These are phyloP conservation scores for Cinclus cinclus DNA, from an alignment of 2,113 vertebrate genomes.

Conservation along the genomic window DNA sequence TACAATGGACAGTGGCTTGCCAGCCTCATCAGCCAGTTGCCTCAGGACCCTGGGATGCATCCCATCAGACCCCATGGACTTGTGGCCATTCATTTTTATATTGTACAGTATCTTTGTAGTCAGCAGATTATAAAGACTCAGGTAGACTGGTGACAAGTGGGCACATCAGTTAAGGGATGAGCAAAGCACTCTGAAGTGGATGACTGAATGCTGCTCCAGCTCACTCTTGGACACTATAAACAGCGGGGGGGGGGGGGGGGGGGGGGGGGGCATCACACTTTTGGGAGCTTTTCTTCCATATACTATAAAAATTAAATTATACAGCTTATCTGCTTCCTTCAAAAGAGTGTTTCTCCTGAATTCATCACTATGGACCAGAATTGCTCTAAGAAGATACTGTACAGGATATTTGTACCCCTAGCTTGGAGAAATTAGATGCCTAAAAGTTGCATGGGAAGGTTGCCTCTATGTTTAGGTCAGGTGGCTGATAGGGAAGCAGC, in stretches of 20 bases:
- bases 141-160: neutral
- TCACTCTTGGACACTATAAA: neutral
- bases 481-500: neutral
- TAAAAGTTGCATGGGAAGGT: neutral
- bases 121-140: neutral
- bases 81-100: neutral
- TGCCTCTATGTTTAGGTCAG: neutral
- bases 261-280: neutral
- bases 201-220: neutral
- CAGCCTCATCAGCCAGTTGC: neutral
- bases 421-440: neutral
- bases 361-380: neutral
- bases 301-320: neutral
- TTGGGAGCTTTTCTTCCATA: neutral
- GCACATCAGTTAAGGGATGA: neutral
- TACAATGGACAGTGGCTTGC: neutral
- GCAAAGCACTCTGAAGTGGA: neutral
- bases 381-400: neutral
- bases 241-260: neutral
- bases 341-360: neutral
- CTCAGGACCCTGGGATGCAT: neutral
- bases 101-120: neutral
- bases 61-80: neutral
- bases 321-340: neutral
- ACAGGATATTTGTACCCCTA: neutral